Conservation (phyloP, 2,797 vertebrate genomes). For the Phrynocephalus vlangalii region DNA sequence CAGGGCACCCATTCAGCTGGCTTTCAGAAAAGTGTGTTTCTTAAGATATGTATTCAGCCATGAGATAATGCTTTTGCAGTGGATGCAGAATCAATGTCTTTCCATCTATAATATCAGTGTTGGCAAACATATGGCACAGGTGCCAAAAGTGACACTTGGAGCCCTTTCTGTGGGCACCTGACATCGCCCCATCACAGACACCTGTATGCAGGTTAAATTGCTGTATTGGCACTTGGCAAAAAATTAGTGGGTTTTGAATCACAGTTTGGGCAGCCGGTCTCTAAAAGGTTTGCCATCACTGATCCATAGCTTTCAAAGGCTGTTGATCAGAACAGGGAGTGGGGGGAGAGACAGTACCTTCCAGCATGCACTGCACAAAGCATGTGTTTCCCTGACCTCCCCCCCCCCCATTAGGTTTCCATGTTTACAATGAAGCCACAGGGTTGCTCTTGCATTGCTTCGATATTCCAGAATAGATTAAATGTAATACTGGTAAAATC, state of each 20-base stretch:
- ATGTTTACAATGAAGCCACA: not conserved
- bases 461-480: not conserved
- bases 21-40: not conserved
- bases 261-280: no score
- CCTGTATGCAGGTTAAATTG: no score
- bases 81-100: not conserved
- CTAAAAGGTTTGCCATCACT: no score
- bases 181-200: no score
- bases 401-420: not conserved
- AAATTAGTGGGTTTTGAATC: no score
- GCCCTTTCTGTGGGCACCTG: no score
- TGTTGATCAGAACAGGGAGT: not conserved
- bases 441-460: not conserved
- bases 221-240: no score
- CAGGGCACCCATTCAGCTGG: no score
- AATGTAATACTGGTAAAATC: constrained; percentile 12
- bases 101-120: not conserved
- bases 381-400: constrained; percentile 81
- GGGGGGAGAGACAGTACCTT: not conserved
- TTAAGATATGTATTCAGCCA: not conserved
- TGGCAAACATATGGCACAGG: no score
- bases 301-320: constrained; percentile 6
- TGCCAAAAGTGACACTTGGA: no score
- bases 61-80: not conserved
- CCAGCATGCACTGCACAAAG: constrained; percentile 68